Conservation (phyloP, 2,888 invertebrate species). For the Drosophila vallismaia region DNA sequence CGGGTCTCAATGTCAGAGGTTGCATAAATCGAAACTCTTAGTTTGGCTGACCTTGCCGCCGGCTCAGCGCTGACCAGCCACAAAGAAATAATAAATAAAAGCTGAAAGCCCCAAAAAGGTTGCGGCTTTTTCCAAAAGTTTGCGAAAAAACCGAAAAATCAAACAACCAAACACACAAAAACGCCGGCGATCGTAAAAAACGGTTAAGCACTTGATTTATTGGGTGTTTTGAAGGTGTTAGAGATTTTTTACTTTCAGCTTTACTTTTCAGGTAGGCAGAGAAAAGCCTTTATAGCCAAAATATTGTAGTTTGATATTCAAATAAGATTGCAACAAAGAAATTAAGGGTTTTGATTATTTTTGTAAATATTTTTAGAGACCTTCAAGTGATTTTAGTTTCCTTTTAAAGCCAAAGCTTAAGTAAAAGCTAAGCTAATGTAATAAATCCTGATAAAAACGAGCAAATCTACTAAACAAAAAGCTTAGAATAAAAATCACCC, state of each 20-base stretch:
- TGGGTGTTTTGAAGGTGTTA: constrained; percentile 32
- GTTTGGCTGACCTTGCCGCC: constrained; percentile 62
- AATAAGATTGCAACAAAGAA: neutral
- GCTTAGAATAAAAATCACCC: no score
- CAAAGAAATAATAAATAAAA: constrained; percentile 15
- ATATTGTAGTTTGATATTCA: neutral
- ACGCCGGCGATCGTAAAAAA: constrained; percentile 27
- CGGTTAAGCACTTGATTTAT: constrained; percentile 43
- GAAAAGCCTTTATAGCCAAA: neutral
- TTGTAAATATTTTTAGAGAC: no score
- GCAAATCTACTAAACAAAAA: no score
- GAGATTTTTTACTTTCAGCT: constrained; percentile 4
- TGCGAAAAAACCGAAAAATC: neutral
- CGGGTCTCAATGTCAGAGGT: constrained; percentile 31
- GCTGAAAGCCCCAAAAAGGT: constrained; percentile 50
- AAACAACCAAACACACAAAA: neutral
- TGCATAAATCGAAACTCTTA: constrained; percentile 12
- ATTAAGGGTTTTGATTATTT: neutral
- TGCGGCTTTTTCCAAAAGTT: constrained; percentile 11
- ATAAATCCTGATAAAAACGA: no score
- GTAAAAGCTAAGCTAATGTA: no score
- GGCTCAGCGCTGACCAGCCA: constrained; percentile 50
- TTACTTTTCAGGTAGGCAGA: neutral
- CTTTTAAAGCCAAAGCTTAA: no score
- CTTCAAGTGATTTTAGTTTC: no score